Evolutionary conservation across 2,113 vertebrate species (phyloP).

Genomic region (Dendropsophus ebraccatus): DNA sequence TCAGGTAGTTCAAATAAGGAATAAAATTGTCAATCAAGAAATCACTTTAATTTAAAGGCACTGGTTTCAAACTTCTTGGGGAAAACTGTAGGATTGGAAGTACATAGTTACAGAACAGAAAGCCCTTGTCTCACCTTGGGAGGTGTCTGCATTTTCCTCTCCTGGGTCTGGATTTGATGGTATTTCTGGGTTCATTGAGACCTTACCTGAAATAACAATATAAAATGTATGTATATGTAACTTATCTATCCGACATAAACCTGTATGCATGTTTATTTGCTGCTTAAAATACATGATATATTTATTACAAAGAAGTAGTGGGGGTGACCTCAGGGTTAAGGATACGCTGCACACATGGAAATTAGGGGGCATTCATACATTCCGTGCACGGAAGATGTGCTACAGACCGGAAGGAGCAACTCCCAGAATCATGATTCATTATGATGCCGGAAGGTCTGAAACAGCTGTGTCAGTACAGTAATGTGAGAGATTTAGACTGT

Average conservation of each 20-base stretch:
- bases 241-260: background rate
- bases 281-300: background rate
- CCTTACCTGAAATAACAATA: constrained; percentile 51
- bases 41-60: background rate
- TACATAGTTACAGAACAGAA: background rate
- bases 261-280: background rate
- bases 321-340: too few species aligned
- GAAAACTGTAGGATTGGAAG: background rate
- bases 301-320: too few species aligned
- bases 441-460: too few species aligned
- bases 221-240: background rate
- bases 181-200: background rate
- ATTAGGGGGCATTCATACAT: too few species aligned
- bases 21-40: too few species aligned
- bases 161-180: constrained; percentile 31
- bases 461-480: too few species aligned
- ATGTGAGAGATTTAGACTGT: too few species aligned
- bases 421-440: too few species aligned
- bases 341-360: too few species aligned
- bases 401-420: too few species aligned
- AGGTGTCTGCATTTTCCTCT: constrained; percentile 13
- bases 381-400: too few species aligned
- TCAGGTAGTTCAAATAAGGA: too few species aligned
- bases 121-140: constrained; percentile 38
- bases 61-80: background rate